A percentile compares a stretch with the other conserved stretches of the same genome.
Conservation (phyloP, 2,113 vertebrate species). For the Apodemus speciosus region DNA sequence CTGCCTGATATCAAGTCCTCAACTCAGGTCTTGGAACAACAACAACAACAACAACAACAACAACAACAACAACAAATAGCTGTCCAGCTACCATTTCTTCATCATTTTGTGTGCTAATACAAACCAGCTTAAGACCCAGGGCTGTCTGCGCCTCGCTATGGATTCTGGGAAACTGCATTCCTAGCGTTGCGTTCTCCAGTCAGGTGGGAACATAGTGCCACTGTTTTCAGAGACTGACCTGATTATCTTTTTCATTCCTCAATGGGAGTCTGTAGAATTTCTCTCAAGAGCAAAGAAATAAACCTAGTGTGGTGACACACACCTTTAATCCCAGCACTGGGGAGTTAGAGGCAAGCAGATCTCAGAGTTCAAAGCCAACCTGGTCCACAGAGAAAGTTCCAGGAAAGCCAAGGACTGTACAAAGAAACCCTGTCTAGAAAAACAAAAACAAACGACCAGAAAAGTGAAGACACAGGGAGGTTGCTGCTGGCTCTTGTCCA, state of each 20-base stretch:
- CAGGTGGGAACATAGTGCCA: too few relatives aligned
- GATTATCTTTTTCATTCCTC: background rate
- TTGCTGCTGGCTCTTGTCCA: background rate
- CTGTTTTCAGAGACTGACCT: background rate
- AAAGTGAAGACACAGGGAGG: background rate
- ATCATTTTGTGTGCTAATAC: background rate
- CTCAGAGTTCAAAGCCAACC: background rate
- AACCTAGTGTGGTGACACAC: background rate
- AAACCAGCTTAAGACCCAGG: background rate
- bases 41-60: too few relatives aligned
- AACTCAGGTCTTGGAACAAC: background rate
- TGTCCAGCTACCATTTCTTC: background rate
- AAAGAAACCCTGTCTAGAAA: background rate
- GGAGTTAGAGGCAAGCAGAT: background rate
- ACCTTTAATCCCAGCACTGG: background rate
- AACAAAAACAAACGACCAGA: background rate
- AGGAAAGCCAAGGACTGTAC: background rate
- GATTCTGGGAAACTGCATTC: background rate
- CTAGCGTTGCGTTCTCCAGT: background rate
- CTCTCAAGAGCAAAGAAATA: background rate
- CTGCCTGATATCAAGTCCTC: background rate
- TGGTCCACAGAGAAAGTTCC: background rate
- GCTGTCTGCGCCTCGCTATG: too few relatives aligned
- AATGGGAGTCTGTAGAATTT: background rate
- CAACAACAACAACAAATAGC: background rate